Conservation (phyloP, 1,140 invertebrate species). For the Micrasema minimum region DNA sequence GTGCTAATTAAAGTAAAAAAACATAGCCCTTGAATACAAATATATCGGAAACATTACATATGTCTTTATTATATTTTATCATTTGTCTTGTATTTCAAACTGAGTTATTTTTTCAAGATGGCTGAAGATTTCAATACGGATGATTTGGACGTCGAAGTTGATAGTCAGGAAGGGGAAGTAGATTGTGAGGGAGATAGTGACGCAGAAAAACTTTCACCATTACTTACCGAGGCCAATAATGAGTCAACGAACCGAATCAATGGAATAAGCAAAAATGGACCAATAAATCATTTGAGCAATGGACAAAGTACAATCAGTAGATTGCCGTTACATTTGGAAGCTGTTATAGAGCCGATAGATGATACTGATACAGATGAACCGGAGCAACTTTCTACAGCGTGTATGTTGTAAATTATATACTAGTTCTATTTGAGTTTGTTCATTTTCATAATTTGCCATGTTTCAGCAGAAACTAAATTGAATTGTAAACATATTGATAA, state of each 20-base stretch:
- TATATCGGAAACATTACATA: not conserved
- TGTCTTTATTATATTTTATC: too few species aligned
- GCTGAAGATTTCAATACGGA: slow-evolving; percentile 43
- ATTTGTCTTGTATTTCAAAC: too few species aligned
- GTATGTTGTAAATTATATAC: slow-evolving; percentile 51
- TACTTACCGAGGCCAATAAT: slow-evolving; percentile 67
- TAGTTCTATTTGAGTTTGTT: too few species aligned
- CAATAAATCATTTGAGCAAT: slow-evolving; percentile 40
- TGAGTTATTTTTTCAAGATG: slow-evolving; percentile 17
- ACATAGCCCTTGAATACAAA: too few species aligned
- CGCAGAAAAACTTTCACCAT: slow-evolving; percentile 80
- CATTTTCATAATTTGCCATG: too few species aligned
- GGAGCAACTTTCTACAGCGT: slow-evolving; percentile 55
- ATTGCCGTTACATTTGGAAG: slow-evolving; percentile 59
- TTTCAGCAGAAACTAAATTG: too few species aligned
- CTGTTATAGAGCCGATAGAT: slow-evolving; percentile 68
- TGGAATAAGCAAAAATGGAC: slow-evolving; percentile 38
- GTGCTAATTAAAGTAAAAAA: not conserved
- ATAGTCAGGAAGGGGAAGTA: slow-evolving; percentile 49
- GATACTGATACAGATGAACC: slow-evolving; percentile 66
- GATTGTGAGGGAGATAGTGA: slow-evolving; percentile 81
- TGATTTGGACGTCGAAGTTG: slow-evolving; percentile 49
- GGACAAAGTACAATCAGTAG: slow-evolving; percentile 49
- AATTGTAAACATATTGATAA: too few species aligned
- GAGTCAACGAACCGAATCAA: slow-evolving; percentile 37